Evolutionary conservation across 2,888 invertebrate genomes (phyloP), one percentile per base, ranked within the genome.

Genomic region (Dinocampus coccinellae): DNA sequence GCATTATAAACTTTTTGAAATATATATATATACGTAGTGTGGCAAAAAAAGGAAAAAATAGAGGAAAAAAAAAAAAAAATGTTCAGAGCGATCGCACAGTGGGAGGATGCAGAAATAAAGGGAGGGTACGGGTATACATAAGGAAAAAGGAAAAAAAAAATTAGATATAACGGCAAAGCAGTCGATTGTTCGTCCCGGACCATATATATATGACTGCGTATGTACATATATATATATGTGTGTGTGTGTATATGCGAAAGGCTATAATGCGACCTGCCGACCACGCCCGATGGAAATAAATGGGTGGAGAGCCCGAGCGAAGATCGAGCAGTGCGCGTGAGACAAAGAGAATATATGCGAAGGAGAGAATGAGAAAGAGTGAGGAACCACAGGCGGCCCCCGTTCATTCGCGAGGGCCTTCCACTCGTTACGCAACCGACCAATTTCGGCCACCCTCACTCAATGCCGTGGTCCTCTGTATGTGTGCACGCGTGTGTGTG

Each of bases 251-350:
- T 22, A 53, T 52, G 55, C 34, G 39, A 66, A 26, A 66, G 57
- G 57, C 36, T 66, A 66, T 66, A 66, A 57, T 66, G 57, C 39
- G 73, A 69, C 68, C 69, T 73, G 68, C 61, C 69, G 73, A 72
- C 76, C 76, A 75, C 76, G 73, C 75, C 75, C 76, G 75, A 70
- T 70, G 63, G 16, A 73, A 75, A 75, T 76, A 70, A 73, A 76
- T 65, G 73, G 62, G 65, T 69, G 57, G 47, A 63, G 39, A 65
- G 64, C 13, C 58, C 16, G 57, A 22, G 34, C 62, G 36, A 26
- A 58, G 16, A 36, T 53, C 55, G 55, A 24, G 26, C 26, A 65
- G 42, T 36, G 61, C 22, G 61, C 22, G 33, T 36, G 65, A 65
- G 65, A 69, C 13, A 60, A 66, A 52, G 65, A 60, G 68, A 47